phyloP scores from a whole-genome alignment of 2,888 invertebrate species.

The Polyommatus icarus region DNA sequence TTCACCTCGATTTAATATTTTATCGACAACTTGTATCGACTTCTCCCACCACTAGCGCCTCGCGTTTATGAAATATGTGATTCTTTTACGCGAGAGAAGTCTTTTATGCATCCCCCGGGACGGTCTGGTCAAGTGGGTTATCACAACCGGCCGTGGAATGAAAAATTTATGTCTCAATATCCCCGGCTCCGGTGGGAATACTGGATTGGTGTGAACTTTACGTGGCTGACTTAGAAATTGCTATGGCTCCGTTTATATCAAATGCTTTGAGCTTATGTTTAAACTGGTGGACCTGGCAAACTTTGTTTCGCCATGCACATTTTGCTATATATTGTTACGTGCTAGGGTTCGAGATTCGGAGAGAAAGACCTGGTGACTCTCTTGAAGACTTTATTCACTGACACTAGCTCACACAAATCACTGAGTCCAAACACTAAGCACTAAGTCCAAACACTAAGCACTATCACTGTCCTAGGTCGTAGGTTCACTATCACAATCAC shows the following conservation, averaged over 20 bases:
- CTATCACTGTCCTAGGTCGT: too few species aligned
- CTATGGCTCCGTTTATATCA: not conserved
- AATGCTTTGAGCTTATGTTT: not conserved
- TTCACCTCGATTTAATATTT: too few species aligned
- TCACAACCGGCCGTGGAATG: slow-evolving; percentile 76
- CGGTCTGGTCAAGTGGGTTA: slow-evolving; percentile 76
- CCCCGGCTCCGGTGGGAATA: slow-evolving; percentile 38
- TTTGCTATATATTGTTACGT: too few species aligned
- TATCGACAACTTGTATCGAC: slow-evolving; percentile 30
- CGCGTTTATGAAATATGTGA: slow-evolving; percentile 78
- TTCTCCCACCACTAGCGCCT: slow-evolving; percentile 47
- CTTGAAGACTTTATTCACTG: too few species aligned
- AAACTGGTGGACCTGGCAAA: not conserved
- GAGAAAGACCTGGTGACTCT: too few species aligned
- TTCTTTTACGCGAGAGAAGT: slow-evolving; percentile 78
- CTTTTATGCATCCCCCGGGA: slow-evolving; percentile 78
- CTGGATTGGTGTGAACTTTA: slow-evolving; percentile 26
- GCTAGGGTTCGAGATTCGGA: too few species aligned
- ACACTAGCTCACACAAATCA: too few species aligned
- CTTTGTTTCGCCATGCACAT: not conserved
- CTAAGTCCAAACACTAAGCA: too few species aligned
- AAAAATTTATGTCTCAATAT: slow-evolving; percentile 81
- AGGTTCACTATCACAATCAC: too few species aligned
- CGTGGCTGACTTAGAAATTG: slow-evolving; percentile 24
- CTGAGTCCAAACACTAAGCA: too few species aligned